Conservation (phyloP, 2,888 invertebrate species). For the Drosophila formosana region DNA sequence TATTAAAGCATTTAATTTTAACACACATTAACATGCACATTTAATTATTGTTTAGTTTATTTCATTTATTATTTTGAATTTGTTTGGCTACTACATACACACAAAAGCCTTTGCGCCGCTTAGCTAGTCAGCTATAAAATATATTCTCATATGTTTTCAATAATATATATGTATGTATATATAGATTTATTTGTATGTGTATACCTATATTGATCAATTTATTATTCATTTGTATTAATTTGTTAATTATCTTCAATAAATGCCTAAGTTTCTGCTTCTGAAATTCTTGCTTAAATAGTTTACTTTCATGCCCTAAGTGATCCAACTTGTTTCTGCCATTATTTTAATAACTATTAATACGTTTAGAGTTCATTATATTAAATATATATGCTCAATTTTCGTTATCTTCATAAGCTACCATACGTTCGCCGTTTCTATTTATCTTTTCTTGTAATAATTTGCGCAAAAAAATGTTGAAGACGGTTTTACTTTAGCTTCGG, state of each 20-base stretch:
- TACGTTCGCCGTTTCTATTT: slow-evolving; percentile 25
- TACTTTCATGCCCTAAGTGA: slow-evolving; percentile 49
- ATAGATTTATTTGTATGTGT: slow-evolving; percentile 45
- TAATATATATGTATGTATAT: slow-evolving; percentile 30
- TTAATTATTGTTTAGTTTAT: slow-evolving; percentile 61
- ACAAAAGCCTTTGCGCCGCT: slow-evolving; percentile 75
- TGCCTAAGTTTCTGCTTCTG: slow-evolving; percentile 68
- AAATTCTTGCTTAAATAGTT: slow-evolving; percentile 58
- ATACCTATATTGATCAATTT: slow-evolving; percentile 23
- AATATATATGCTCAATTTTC: slow-evolving; percentile 62
- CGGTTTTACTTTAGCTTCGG: slow-evolving; percentile 64
- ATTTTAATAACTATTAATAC: slow-evolving; percentile 62
- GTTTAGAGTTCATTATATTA: slow-evolving; percentile 52
- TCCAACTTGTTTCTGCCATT: slow-evolving; percentile 44
- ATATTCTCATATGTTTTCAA: slow-evolving; percentile 43
- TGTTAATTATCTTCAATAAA: slow-evolving; percentile 55
- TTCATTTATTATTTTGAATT: slow-evolving; percentile 11
- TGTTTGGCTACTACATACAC: slow-evolving; percentile 73
- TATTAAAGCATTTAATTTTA: slow-evolving; percentile 70
- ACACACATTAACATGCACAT: slow-evolving; percentile 67
- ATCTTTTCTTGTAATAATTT: slow-evolving; percentile 30
- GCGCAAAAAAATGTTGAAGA: slow-evolving; percentile 54
- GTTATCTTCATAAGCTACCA: slow-evolving; percentile 48
- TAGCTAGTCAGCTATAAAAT: slow-evolving; percentile 69
- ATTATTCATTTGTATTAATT: slow-evolving; percentile 25